Evolutionary conservation across 30 jellyfish, hydroid and myxozoan species (phyloP).

Genomic region (Cassiopea andromeda): DNA sequence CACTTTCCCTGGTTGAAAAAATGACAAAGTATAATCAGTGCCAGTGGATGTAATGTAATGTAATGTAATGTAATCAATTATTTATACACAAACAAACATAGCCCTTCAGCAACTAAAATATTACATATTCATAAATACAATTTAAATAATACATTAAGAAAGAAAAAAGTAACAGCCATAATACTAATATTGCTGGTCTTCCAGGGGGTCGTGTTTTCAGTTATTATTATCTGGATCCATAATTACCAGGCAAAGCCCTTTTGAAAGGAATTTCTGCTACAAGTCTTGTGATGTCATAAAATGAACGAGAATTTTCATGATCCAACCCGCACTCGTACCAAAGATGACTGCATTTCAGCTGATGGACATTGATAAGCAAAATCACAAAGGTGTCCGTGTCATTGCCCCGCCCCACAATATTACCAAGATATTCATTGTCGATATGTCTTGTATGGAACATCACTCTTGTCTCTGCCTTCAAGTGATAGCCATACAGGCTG

Average conservation of each 20-base stretch:
- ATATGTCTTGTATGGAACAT: constrained; percentile 10
- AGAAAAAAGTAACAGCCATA: no score
- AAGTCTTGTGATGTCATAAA: constrained; percentile 26
- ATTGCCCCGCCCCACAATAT: constrained; percentile 12
- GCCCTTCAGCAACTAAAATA: no score
- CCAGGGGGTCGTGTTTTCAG: no score
- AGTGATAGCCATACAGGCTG: constrained; percentile 18
- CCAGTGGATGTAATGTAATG: constrained; percentile 32
- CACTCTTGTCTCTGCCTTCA: constrained; percentile 41
- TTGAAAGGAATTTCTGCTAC: constrained; percentile 14
- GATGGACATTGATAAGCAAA: constrained; percentile 18
- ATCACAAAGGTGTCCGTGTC: constrained; percentile 12
- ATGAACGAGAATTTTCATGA: constrained; percentile 22
- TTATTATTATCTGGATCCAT: no score
- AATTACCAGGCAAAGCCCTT: constrained; percentile 20
- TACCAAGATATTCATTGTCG: constrained; percentile 32
- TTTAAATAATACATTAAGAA: no score
- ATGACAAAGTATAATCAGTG: constrained; percentile 26
- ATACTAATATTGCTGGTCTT: no score
- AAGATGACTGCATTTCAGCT: constrained; percentile 31
- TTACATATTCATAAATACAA: no score
- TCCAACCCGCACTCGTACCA: constrained; percentile 20
- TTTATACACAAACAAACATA: no score
- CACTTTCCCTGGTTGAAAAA: constrained; percentile 14
- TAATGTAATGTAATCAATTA: no score